A percentile compares a stretch with the other conserved stretches of the same genome.
Evolutionary conservation across 2,113 vertebrate genomes (phyloP).

Genomic region (Dipodomys ordii): DNA sequence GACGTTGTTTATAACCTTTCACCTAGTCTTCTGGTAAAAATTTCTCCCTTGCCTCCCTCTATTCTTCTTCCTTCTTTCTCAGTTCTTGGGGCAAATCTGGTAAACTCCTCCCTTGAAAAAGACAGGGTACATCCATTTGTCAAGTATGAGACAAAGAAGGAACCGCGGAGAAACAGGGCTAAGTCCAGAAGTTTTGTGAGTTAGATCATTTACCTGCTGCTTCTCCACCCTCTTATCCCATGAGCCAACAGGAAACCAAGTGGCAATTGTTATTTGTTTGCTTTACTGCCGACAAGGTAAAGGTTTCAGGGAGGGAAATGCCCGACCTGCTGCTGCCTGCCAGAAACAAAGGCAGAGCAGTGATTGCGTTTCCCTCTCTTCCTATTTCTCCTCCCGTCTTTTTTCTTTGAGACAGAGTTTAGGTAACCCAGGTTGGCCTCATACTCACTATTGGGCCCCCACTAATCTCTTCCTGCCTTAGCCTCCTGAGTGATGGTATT

Average conservation of each 20-base stretch:
- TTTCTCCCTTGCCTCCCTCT: neutral
- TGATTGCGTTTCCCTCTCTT: neutral
- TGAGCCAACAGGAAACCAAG: constrained; percentile 15
- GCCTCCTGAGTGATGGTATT: no score
- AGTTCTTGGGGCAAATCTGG: constrained; percentile 32
- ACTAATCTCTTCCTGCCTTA: no score
- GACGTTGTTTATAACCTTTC: constrained; percentile 79
- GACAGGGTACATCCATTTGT: neutral
- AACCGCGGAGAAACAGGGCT: neutral
- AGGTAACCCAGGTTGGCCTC: no score
- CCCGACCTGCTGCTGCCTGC: neutral
- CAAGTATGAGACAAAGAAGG: neutral
- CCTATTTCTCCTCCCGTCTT: no score
- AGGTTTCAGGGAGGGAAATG: neutral
- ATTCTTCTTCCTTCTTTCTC: neutral
- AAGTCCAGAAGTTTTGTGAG: neutral
- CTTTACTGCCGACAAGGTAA: neutral
- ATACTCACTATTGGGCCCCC: no score
- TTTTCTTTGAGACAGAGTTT: no score
- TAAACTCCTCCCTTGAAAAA: constrained; percentile 1
- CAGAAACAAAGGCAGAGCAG: neutral
- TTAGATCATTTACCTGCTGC: constrained; percentile 43
- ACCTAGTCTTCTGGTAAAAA: constrained; percentile 62
- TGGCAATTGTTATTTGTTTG: constrained; percentile 28
- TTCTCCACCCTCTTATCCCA: neutral